Evolutionary conservation across 2,113 vertebrate genomes (phyloP).

Genomic region (Chionomys nivalis): DNA sequence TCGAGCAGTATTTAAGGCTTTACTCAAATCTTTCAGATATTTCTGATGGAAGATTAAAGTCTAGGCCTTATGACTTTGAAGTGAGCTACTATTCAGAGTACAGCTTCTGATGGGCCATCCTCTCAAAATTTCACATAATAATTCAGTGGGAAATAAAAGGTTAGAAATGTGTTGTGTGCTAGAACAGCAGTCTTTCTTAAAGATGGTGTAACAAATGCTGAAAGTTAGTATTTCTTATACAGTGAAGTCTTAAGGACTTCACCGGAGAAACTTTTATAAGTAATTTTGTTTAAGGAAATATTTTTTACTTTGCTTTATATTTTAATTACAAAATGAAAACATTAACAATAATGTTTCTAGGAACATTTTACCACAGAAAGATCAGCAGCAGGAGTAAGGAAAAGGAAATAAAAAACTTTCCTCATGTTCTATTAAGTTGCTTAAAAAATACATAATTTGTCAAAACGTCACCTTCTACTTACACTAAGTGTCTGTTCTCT

Average conservation of each 20-base stretch:
- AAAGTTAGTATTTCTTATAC: not conserved
- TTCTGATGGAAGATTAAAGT: conserved; percentile 34
- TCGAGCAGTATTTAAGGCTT: not conserved
- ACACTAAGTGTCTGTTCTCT: not conserved
- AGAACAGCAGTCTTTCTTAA: not conserved
- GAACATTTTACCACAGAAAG: not conserved
- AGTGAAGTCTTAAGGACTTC: no score
- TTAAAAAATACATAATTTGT: not conserved
- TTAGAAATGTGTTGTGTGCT: not conserved
- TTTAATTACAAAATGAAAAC: not conserved
- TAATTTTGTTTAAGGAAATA: not conserved
- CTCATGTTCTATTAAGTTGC: not conserved
- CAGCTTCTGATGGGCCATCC: not conserved
- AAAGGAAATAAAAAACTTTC: not conserved
- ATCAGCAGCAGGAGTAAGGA: not conserved
- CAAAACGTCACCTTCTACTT: not conserved
- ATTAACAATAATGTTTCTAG: not conserved
- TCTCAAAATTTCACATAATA: not conserved
- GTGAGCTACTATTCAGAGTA: not conserved
- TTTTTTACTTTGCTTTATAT: not conserved
- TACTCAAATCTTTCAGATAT: not conserved
- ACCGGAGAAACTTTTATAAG: not conserved
- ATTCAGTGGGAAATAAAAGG: not conserved
- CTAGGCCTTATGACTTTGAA: not conserved
- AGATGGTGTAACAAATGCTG: not conserved